Evolutionary conservation across 2,113 vertebrate genomes (phyloP), one percentile per base, ranked within the genome.

Genomic region (Macquaria australasica): DNA sequence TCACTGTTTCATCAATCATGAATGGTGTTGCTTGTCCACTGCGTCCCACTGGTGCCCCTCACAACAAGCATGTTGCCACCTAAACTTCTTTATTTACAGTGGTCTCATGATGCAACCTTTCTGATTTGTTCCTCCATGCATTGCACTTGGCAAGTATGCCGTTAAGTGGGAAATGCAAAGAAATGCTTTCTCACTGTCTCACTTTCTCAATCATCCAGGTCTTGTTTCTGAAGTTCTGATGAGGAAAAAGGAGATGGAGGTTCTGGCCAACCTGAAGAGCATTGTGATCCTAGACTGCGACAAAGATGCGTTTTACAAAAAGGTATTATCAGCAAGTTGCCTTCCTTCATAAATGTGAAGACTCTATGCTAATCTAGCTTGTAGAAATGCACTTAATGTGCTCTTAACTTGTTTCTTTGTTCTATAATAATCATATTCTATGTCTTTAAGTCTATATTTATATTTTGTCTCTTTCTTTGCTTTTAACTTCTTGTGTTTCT

Each of bases 281-380:
- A 99, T 99, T 74, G 89, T 97, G 81, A 95, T 99, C 91, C 80
- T 99, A 68, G 97, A 99, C 96, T 98, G 97, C 88, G 96, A 98
- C 87, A 93, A 95, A 92, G 95, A 90, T 28, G 97, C 97, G 12
- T n/a, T 97, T 9, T 99, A 99, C 93, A 98, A 98, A 93, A 98
- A 99, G 97, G 98, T 99, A 94, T 41, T 8, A 9, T 39, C 12
- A 58, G 9, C 21, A 48, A 70, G 41, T 31, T 12, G 8, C 37
- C 34, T 43, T 55, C 8, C 1, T 21, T 12, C 14, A 41, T 48
- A 45, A n/a, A 23, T 51, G 1, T 34, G 43, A 21, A 34, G 0
- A 78, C 12, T n/a, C 6, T 60, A 59, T 67, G 8, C 23, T 72
- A 14, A 14, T 68, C 14, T 59, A 41, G 8, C 28, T 43, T 21